These are phyloP conservation scores for Holothuria leucospilota DNA, from an alignment of 53 echinoderm and acorn worm genomes.

Conservation along the genomic window DNA sequence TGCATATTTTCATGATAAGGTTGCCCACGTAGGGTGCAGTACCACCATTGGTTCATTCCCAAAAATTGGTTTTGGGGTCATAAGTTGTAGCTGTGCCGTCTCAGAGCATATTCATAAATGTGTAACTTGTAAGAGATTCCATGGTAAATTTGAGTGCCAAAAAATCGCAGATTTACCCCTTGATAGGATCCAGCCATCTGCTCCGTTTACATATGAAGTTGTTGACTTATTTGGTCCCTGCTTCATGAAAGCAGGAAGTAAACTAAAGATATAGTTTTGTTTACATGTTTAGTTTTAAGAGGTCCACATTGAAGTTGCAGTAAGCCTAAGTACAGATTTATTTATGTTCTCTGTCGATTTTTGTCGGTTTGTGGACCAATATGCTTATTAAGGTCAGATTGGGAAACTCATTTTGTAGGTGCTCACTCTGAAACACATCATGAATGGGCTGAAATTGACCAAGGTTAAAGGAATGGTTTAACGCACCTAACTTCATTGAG, in stretches of 20 bases:
- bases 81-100: conserved; percentile 42
- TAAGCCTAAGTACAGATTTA: no score
- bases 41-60: not conserved
- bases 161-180: conserved; percentile 68
- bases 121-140: not conserved
- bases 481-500: no score
- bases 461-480: no score
- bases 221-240: conserved; percentile 80
- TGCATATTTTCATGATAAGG: conserved; percentile 45
- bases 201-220: conserved; percentile 65
- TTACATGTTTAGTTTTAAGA: no score
- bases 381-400: conserved; percentile 65
- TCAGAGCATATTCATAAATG: conserved; percentile 57
- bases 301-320: no score
- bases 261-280: no score
- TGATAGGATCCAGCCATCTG: conserved; percentile 53
- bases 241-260: conserved; percentile 43
- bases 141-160: conserved; percentile 40
- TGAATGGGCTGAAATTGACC: conserved; percentile 49
- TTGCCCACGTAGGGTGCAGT: conserved; percentile 58
- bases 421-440: not conserved
- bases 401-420: conserved; percentile 50
- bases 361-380: conserved; percentile 63
- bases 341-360: conserved; percentile 50
- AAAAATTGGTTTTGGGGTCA: conserved; percentile 44